Evolutionary conservation across 2,888 invertebrate species (phyloP), one percentile per base, ranked within the genome.

Genomic region (Coecobrya sp.): DNA sequence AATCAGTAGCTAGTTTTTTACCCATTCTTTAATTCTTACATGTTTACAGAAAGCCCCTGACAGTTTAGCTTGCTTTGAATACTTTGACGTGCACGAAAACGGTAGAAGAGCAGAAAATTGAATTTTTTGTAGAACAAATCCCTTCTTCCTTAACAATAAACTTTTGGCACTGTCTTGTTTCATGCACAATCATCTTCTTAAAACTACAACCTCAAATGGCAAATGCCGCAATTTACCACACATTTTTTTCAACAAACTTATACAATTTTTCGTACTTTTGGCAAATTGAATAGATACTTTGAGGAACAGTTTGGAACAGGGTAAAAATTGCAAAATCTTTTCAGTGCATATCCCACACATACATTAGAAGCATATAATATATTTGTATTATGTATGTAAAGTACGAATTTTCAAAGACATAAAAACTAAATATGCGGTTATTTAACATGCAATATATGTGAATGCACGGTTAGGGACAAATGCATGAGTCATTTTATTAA

Each of bases 1-100:
- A 87, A 87, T 87, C 87, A 27, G 25, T 11, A 86, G 86, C 25
- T 86, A 7, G 70, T 36, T 73, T 73, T n/a, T 73, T 62, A 13
- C 22, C 16, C 65, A 19, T 13, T 62, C 62, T 65, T 59, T 55
- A 10, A 59, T 55, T 65, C 84, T n/a, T 42, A 25, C 59, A 36
- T 81, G 30, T 59, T 82, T 82, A 30, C 55, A 36, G n/a, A 30
- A 55, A n/a, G 11, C 27, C 59, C 30, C 36, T 36, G 27, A 81
- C 16, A 36, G 55, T 19, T 82, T 49, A 5, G 49, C 10, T 49
- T 49, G 11, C 49, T 4, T 30, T 70, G 11, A 3, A 45, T 73
- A 42, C 13, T 42, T 73, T 73, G 73, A 45, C 73, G 45, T 45
- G 73, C 42, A 73, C 45, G 73, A 45, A 73, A 45, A 73, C 42